phyloP scores from a whole-genome alignment of 30 jellyfish, hydroid and myxozoan species.

The Pelagia noctiluca region DNA sequence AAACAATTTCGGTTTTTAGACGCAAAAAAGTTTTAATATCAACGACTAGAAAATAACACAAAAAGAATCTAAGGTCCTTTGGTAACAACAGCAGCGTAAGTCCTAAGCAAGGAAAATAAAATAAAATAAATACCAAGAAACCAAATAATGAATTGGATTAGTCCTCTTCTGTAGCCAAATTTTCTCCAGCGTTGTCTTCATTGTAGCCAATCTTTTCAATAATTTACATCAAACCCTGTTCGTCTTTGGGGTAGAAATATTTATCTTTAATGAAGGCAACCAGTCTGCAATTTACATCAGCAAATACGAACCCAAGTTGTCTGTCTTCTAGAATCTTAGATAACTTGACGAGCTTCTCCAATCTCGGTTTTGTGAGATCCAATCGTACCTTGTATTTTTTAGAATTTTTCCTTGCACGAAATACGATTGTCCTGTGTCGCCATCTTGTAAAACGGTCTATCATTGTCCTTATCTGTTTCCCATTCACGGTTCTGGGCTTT shows the following conservation, averaged over 20 bases:
- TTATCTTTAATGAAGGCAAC: slow-evolving; percentile 48
- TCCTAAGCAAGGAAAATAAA: no score
- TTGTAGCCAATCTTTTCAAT: no score
- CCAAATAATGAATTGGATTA: no score
- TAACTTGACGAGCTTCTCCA: slow-evolving; percentile 64
- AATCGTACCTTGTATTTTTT: slow-evolving; percentile 15
- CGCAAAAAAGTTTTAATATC: no score
- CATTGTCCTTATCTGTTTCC: slow-evolving; percentile 38
- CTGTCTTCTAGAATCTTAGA: slow-evolving; percentile 39
- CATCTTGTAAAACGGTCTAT: slow-evolving; percentile 39
- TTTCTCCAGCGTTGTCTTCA: no score
- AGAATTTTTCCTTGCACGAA: slow-evolving; percentile 36
- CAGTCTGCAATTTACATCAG: slow-evolving; percentile 41
- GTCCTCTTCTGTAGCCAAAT: no score
- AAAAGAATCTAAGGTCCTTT: no score
- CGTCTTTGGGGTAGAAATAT: slow-evolving; percentile 41
- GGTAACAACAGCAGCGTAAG: no score
- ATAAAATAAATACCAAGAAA: no score
- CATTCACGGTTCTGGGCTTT: slow-evolving; percentile 19
- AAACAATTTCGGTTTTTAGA: no score
- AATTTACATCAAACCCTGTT: no score
- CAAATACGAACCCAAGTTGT: slow-evolving; percentile 44
- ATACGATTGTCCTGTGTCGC: slow-evolving; percentile 40
- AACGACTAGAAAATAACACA: no score
- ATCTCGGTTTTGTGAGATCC: slow-evolving; percentile 51